Percentiles rank a stretch among this genome's conserved stretches.
Conservation (phyloP, 2,888 invertebrate species). For the Drosophila algonquin region DNA sequence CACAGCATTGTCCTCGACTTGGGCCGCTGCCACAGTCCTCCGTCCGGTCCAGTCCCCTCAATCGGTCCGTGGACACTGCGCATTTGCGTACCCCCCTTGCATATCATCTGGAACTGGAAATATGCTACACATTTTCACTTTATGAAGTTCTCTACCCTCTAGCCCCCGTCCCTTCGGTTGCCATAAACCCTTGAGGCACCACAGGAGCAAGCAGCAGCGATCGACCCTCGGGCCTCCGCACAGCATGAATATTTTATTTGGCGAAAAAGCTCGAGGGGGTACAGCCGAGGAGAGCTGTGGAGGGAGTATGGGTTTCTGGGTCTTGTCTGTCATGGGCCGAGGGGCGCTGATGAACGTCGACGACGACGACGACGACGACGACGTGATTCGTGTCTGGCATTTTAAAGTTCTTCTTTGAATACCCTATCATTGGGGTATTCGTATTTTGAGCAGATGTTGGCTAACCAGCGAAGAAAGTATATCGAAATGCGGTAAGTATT, state of each 20-base stretch:
- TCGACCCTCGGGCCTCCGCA: slow-evolving; percentile 59
- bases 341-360: slow-evolving; percentile 70
- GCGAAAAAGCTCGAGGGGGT: slow-evolving; percentile 63
- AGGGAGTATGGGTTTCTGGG: slow-evolving; percentile 11
- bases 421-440: not conserved
- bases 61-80: slow-evolving; percentile 30
- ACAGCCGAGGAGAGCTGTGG: slow-evolving; percentile 22
- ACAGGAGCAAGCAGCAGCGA: slow-evolving; percentile 43
- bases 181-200: slow-evolving; percentile 28
- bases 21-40: not conserved
- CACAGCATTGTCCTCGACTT: not conserved
- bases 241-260: slow-evolving; percentile 75
- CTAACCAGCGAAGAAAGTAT: not conserved
- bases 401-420: slow-evolving; percentile 60
- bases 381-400: slow-evolving; percentile 74
- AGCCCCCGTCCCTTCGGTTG: not conserved
- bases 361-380: slow-evolving; percentile 40
- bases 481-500: not conserved
- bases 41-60: slow-evolving; percentile 4
- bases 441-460: not conserved
- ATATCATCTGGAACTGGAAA: slow-evolving; percentile 61
- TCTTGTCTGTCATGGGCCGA: slow-evolving; percentile 48
- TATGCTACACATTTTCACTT: slow-evolving; percentile 76
- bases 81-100: slow-evolving; percentile 37
- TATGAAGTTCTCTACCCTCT: slow-evolving; percentile 55